phyloP scores from a whole-genome alignment of 2,888 invertebrate species.

The Xestia rhomboidea region DNA sequence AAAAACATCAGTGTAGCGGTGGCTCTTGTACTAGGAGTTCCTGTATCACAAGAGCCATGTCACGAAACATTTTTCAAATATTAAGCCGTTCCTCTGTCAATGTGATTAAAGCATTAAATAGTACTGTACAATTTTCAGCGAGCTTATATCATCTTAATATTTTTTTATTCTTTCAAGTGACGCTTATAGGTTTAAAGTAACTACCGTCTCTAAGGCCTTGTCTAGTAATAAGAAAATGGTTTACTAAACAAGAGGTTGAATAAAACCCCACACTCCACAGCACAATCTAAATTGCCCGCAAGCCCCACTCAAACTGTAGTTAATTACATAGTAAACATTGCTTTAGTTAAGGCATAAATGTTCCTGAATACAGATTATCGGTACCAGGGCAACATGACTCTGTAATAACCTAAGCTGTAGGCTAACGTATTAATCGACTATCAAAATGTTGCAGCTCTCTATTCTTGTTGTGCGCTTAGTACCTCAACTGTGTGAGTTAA shows the following conservation, averaged over 20 bases:
- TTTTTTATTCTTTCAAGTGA: not conserved
- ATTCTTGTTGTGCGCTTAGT: slow-evolving; percentile 34
- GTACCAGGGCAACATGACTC: slow-evolving; percentile 40
- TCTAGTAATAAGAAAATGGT: not conserved
- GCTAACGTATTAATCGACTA: slow-evolving; percentile 40
- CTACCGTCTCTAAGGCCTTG: not conserved
- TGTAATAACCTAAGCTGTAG: slow-evolving; percentile 35
- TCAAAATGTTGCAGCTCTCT: slow-evolving; percentile 51
- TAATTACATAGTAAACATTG: not conserved
- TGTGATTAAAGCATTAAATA: not conserved
- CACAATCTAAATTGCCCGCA: not conserved
- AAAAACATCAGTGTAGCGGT: too few species aligned
- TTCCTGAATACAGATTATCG: slow-evolving; percentile 17
- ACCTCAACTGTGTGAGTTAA: slow-evolving; percentile 2
- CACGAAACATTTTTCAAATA: not conserved
- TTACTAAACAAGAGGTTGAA: not conserved
- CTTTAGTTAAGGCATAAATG: slow-evolving; percentile 14
- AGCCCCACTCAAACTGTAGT: not conserved
- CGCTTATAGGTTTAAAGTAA: not conserved
- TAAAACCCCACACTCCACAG: not conserved
- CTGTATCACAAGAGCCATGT: too few species aligned
- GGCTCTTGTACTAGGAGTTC: too few species aligned
- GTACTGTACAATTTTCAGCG: not conserved
- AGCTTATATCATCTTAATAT: not conserved
- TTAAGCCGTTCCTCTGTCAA: not conserved